A percentile compares a stretch with the other conserved stretches of the same genome.
Conservation (phyloP, 2,888 invertebrate species). For the Sinelater perroti region DNA sequence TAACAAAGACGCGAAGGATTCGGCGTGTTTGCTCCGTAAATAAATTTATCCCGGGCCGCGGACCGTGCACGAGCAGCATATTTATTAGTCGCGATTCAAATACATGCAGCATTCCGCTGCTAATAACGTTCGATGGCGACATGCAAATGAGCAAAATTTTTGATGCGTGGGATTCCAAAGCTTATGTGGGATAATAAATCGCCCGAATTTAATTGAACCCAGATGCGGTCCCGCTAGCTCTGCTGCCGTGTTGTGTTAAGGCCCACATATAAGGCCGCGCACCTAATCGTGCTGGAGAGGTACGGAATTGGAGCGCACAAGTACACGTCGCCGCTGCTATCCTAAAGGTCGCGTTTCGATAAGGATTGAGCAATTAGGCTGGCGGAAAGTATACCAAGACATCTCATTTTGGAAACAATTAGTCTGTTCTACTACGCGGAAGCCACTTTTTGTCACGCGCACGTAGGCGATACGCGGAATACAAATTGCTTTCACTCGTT, state of each 20-base stretch:
- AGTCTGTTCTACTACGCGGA: constrained; percentile 2
- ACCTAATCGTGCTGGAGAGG: background rate
- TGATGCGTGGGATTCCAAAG: background rate
- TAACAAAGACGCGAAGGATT: too few species aligned
- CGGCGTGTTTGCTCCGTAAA: too few species aligned
- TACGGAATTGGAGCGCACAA: background rate
- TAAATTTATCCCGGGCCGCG: too few species aligned
- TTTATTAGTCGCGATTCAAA: too few species aligned
- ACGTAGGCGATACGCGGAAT: constrained; percentile 4
- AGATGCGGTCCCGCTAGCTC: background rate
- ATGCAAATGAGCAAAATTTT: constrained; percentile 2
- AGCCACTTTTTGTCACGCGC: background rate
- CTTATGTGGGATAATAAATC: constrained; percentile 10
- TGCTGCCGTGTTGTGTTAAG: background rate
- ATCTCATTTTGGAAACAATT: background rate
- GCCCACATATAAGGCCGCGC: background rate
- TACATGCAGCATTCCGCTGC: too few species aligned
- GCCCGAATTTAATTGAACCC: constrained; percentile 6
- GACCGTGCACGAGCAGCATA: too few species aligned
- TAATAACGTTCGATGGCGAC: background rate
- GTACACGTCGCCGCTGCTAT: background rate
- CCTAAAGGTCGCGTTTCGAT: too few species aligned
- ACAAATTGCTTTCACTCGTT: constrained; percentile 8
- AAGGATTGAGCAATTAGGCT: too few species aligned
- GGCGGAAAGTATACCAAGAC: too few species aligned